Base-by-base conservation (phyloP, 2,113 vertebrate genomes). In the Pogona vitticeps region DNA sequence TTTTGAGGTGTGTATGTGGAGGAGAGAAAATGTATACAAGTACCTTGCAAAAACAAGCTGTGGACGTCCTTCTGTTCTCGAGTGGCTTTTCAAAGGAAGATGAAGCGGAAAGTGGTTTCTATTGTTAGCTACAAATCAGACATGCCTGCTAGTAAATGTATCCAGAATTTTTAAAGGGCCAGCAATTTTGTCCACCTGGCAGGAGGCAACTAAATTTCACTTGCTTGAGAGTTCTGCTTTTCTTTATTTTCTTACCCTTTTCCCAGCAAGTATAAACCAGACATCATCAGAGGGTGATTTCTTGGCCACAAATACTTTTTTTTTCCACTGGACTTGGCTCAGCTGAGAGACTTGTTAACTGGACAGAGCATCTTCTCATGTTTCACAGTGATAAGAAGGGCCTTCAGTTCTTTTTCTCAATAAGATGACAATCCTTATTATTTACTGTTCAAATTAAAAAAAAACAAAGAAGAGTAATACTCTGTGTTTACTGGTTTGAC, bases 91-190 rank as follows among this genome's bases (percentile, higher is more conserved):
- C 80, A 90, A 90, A 73, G 5, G 26, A 80, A 89, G 72, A n/a
- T 89, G 71, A 14, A 90, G 52, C 73, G 88, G 70, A 58, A 65
- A 58, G 85, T 75, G 38, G 76, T 82, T 87, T 0, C 86, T 52
- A 61, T 80, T 83, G 71, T 88, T 3, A 79, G 7, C n/a, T 67
- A 56, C 63, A 26, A 56, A 79, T 56, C 76, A 58, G 59, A 58
- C 56, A 46, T 18, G 6, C 73, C 58, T 70, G 81, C 1, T 52
- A 90, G 76, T 3, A 82, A 81, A 70, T 0, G 28, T 77, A 78
- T 63, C 65, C 31, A 84, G 42, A 42, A 88, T 67, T 33, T 72
- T 46, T 76, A 76, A 80, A 78, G 42, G 75, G 76, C 85, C 17
- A 0, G 40, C 81, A 87, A 75, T 86, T 40, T 36, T 73, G 21